Evolutionary conservation across 2,888 invertebrate species (phyloP), one percentile per base, ranked within the genome.

Genomic region (Folsomia candida): DNA sequence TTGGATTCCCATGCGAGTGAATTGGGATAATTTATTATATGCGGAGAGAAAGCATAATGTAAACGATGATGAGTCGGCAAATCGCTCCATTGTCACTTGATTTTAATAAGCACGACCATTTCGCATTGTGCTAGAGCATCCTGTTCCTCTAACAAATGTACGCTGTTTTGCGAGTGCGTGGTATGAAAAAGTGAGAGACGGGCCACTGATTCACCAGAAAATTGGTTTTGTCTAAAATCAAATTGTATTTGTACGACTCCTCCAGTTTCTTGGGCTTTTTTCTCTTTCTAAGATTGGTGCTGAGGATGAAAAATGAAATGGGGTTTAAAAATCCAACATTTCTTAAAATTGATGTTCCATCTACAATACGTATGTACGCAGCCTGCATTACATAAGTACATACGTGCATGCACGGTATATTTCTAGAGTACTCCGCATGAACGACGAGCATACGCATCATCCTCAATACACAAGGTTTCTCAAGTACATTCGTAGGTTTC

Each of bases 61-160:
- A 64, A 51, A 64, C 47, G 64, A 64, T 64, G 64, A 64, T 64
- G 64, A 64, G 64, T 64, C 37, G 29, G 51, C 64, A 64, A 37
- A 37, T 37, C 37, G 37, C 37, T 37, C 37, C 14, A 14, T 14
- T 37, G 37, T 37, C 37, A 37, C 37, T 37, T 37, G 37, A 37
- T 37, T 37, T 37, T 37, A 37, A 37, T 37, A 37, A 37, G 37
- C 37, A 14, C 37, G 4, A 37, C 37, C 4, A 37, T 37, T 37
- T 37, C 37, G 4, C 37, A 37, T 37, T 37, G 4, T 37, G 6
- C 14, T 37, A 14, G 37, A 37, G 14, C 37, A 37, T 37, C 37
- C 4, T n/a, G n/a, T 37, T 14, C 4, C 37, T 37, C 37, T n/a
- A n/a, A n/a, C 37, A 37, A 37, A 37, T 4, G n/a, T n/a, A n/a